Percentiles rank a stretch among this genome's conserved stretches.
Evolutionary conservation across 2,888 invertebrate species (phyloP).

Genomic region (Anorthoa munda): DNA sequence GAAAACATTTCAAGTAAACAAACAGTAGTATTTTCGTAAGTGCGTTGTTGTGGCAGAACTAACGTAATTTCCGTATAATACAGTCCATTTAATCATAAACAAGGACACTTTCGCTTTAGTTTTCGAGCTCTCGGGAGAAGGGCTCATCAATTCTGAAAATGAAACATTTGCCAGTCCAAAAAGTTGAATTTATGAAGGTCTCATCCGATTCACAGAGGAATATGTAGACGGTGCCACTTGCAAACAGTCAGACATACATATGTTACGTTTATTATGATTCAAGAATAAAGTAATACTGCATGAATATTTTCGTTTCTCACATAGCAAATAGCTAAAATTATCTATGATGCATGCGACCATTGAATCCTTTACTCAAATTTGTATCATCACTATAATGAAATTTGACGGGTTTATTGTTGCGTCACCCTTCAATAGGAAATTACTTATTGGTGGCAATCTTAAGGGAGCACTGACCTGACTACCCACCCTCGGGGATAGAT

Average conservation of each 20-base stretch:
- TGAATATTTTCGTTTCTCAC: neutral
- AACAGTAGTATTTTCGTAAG: constrained; percentile 23
- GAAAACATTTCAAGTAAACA: constrained; percentile 32
- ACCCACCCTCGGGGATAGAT: constrained; percentile 29
- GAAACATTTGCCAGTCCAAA: constrained; percentile 52
- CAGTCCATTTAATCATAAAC: constrained; percentile 49
- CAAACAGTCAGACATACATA: constrained; percentile 8
- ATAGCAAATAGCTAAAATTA: neutral
- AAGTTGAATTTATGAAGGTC: constrained; percentile 59
- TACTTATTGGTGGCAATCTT: constrained; percentile 27
- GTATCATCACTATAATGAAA: constrained; percentile 9
- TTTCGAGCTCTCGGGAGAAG: constrained; percentile 30
- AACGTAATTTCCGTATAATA: constrained; percentile 48
- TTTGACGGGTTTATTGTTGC: constrained; percentile 16
- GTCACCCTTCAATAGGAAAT: constrained; percentile 29
- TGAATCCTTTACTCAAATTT: constrained; percentile 13
- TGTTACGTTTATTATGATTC: constrained; percentile 30
- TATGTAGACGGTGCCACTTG: constrained; percentile 11
- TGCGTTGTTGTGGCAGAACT: constrained; percentile 36
- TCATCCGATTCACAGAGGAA: constrained; percentile 28
- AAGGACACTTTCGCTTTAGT: constrained; percentile 50
- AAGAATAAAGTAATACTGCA: constrained; percentile 15
- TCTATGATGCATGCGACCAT: constrained; percentile 1
- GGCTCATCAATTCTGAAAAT: constrained; percentile 57
- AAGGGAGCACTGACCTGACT: constrained; percentile 31